phyloP scores from a whole-genome alignment of 64 coral and sea anemone species.

The Porites australiensis region DNA sequence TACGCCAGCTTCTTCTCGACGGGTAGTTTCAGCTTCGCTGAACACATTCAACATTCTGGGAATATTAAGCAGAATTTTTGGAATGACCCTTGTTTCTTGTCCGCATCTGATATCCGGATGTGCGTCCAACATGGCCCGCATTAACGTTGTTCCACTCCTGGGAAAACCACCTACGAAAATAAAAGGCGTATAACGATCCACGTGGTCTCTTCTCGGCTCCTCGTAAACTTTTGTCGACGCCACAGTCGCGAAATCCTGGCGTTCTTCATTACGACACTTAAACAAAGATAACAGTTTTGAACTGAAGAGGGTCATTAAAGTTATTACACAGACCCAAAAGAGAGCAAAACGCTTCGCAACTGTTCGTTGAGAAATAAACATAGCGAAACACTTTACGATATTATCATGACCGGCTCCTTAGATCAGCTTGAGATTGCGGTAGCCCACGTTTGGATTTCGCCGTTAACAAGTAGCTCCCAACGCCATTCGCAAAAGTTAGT shows the following conservation, averaged over 20 bases:
- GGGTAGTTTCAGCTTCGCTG: slow-evolving; percentile 38
- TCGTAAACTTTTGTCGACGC: not conserved
- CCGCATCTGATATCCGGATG: slow-evolving; percentile 94
- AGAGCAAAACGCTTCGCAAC: slow-evolving; percentile 10
- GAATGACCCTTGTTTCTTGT: slow-evolving; percentile 95
- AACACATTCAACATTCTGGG: slow-evolving; percentile 46
- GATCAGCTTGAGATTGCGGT: not conserved
- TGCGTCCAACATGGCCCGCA: slow-evolving; percentile 92
- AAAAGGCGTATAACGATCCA: slow-evolving; percentile 77
- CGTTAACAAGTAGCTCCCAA: not conserved
- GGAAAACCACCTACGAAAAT: slow-evolving; percentile 98
- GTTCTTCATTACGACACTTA: slow-evolving; percentile 11
- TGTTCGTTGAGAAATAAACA: not conserved
- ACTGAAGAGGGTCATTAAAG: slow-evolving; percentile 14
- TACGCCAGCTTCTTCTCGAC: slow-evolving; percentile 84
- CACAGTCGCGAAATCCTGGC: not conserved
- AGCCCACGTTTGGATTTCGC: not conserved
- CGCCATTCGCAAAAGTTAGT: not conserved
- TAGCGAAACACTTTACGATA: not conserved
- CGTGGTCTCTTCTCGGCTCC: not conserved
- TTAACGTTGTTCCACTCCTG: slow-evolving; percentile 93
- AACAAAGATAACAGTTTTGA: slow-evolving; percentile 10
- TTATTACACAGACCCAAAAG: not conserved
- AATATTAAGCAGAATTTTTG: slow-evolving; percentile 81
- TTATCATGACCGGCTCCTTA: not conserved